phyloP scores from a whole-genome alignment of 2,113 vertebrate species.

The Dasyurus viverrinus region DNA sequence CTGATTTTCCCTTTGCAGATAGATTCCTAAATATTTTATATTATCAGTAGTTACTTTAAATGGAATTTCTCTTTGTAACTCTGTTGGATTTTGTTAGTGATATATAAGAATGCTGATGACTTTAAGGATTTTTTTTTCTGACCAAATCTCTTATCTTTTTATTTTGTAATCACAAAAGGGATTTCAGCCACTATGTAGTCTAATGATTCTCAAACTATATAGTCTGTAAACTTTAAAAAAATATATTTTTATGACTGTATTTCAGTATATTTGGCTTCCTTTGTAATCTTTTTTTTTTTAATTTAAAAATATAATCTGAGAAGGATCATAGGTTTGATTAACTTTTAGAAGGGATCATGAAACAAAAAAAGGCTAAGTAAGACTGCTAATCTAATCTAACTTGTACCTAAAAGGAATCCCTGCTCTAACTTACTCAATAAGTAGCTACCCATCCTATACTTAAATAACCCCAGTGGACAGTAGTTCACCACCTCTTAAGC shows the following conservation, averaged over 20 bases:
- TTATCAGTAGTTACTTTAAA: too few relatives aligned
- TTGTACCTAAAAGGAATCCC: background rate
- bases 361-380: background rate
- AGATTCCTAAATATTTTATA: too few relatives aligned
- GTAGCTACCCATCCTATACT: background rate
- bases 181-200: background rate
- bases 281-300: background rate
- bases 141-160: background rate
- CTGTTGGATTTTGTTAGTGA: too few relatives aligned
- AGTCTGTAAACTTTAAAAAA: background rate
- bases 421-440: background rate
- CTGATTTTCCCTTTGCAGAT: too few relatives aligned
- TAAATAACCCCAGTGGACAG: background rate
- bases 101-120: too few relatives aligned
- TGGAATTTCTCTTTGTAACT: too few relatives aligned
- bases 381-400: background rate
- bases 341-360: background rate
- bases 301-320: background rate
- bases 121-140: too few relatives aligned
- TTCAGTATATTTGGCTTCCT: background rate
- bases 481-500: background rate
- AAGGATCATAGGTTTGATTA: background rate
- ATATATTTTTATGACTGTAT: background rate
- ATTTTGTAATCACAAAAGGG: background rate
- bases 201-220: background rate